Evolutionary conservation across 1,140 invertebrate species (phyloP), one percentile per base, ranked within the genome.

Genomic region (Drosophila triauraria): DNA sequence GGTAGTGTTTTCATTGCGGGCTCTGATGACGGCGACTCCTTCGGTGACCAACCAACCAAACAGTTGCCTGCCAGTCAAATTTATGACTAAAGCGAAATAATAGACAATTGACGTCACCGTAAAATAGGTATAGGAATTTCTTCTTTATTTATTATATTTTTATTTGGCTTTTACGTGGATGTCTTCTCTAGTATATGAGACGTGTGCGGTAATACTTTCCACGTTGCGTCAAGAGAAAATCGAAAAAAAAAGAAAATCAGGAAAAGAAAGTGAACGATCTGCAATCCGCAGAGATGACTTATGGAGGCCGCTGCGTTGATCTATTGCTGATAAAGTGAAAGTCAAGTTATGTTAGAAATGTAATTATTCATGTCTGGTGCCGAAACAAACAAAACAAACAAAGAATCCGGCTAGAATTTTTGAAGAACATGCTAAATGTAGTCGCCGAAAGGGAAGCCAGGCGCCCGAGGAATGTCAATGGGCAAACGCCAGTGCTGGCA

Each of bases 311-410:
- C 53, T 48, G 64, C 40, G 75, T 64, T 82, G 70, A 85, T 78
- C 85, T 85, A 90, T 85, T 75, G 86, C 75, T 85, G 85, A 90
- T 85, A 79, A 81, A 88, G 85, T 79, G 85, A 90, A 88, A 90
- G 85, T 88, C 85, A 85, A 84, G 84, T 85, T 90, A 84, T 88
- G 78, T 54, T 90, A 81, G 78, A 88, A 88, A 88, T 81, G 85
- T 76, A 88, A 90, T 88, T 90, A 90, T 88, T 87, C 84, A 88
- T 80, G 76, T 72, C 77, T 61, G 25, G 17, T 5, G 54, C 38
- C 17, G 17, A 50, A 67, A 43, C 8, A 69, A 67, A 70, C 30
- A 57, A 40, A 54, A 47, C 47, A 75, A 67, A 71, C 20, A 64
- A 63, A 43, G 54, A 59, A 54, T 77, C 51, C 20, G 72, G 44